These are phyloP conservation scores for Sciurus niger DNA, from an alignment of 2,113 vertebrate genomes.

Conservation along the genomic window DNA sequence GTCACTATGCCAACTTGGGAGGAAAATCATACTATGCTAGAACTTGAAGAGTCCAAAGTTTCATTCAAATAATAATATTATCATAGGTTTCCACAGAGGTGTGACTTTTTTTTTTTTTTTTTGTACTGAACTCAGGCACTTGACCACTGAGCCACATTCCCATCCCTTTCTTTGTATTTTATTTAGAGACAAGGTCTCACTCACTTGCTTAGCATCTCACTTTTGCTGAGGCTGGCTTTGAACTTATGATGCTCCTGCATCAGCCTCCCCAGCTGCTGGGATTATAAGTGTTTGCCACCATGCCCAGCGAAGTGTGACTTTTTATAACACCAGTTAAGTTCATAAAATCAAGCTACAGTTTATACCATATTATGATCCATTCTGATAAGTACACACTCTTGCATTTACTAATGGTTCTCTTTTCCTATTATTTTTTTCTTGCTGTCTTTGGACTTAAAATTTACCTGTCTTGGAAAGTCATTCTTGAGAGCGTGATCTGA, in stretches of 20 bases:
- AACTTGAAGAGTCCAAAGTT: neutral
- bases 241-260: no score
- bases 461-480: neutral
- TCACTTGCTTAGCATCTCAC: no score
- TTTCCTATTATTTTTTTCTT: neutral
- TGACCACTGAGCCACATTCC: no score
- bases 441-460: neutral
- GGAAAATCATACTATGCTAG: conserved; percentile 18
- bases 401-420: neutral
- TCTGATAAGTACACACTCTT: neutral
- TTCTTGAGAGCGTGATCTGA: neutral
- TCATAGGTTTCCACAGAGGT: neutral
- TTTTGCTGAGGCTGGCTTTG: no score
- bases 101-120: neutral
- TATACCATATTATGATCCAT: neutral
- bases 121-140: no score
- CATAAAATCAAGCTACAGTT: neutral
- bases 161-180: no score
- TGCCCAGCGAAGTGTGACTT: neutral
- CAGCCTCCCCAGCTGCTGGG: no score
- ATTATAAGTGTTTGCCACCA: no score
- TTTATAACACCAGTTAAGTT: neutral
- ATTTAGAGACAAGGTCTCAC: no score
- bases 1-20: conserved; percentile 13
- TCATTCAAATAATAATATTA: neutral